Base-by-base conservation (phyloP, 2,113 vertebrate genomes). In the Todiramphus saurophagus region DNA sequence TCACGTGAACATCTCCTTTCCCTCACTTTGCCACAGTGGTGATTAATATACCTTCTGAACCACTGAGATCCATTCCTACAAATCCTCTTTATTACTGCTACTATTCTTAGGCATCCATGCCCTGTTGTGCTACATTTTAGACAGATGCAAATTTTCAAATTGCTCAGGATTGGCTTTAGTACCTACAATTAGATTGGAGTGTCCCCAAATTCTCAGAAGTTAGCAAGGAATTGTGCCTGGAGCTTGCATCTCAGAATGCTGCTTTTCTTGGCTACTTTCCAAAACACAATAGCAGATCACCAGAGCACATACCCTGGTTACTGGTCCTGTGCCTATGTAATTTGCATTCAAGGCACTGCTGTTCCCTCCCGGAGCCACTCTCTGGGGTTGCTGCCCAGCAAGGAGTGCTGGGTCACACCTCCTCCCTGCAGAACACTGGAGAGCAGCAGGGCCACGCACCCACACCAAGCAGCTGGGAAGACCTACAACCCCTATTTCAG, bases 351-450 rank as follows among this genome's bases (percentile, higher is more conserved):
- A 24, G 62, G 33, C 51, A 27, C 20, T 5, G 33, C 13, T 12
- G 8, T 2, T 64, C 69, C 20, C 17, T 70, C 37, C 35, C 0
- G 0, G 18, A 30, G 68, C 14, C 0, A 1, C 24, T 69, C 56
- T 11, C 31, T 8, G 51, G 43, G 46, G 5, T 33, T 83, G 74
- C 21, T 69, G 8, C 58, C n/a, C 64, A 37, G 63, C 14, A 33
- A 5, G 30, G 28, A 19, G 13, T 8, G 2, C 37, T 44, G 37
- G 41, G 30, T 62, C 20, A 1, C 25, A 15, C 35, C 68, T 48
- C 20, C 46, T 58, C 27, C 11, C 16, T 44, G 2, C 58, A 4
- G 21, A 21, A 30, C 12, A 3, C 28, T 55, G 80, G 51, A 16
- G 27, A 53, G 63, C 43, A 35, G 56, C 1, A 33, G 21, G 59